Conservation (phyloP, 1,140 invertebrate species). For the Achatina immaculata region DNA sequence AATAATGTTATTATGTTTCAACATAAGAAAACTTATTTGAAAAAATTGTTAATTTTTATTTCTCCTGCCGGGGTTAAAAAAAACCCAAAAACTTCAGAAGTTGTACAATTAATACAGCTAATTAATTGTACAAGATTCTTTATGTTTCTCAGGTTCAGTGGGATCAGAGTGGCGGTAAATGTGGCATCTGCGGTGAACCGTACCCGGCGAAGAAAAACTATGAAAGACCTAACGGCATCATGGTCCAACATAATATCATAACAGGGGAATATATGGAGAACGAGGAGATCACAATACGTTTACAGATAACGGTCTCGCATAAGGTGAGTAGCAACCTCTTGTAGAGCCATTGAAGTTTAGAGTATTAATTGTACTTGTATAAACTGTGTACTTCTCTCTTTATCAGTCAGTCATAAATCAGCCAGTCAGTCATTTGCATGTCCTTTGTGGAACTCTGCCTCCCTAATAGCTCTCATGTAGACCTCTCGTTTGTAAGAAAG, state of each 20-base stretch:
- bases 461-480: no score
- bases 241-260: conserved; percentile 65
- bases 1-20: no score
- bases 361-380: not conserved
- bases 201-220: conserved; percentile 65
- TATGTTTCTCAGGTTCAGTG: conserved; percentile 65
- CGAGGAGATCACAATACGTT: conserved; percentile 47
- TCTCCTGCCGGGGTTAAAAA: no score
- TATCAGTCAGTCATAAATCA: not conserved
- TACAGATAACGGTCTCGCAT: conserved; percentile 63
- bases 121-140: no score
- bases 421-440: no score
- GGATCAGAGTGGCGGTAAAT: conserved; percentile 67
- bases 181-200: conserved; percentile 68
- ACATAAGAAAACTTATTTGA: no score
- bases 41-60: no score
- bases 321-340: conserved; percentile 18
- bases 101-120: no score
- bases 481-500: no score
- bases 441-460: no score
- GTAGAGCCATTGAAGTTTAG: not conserved
- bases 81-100: no score
- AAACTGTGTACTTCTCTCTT: not conserved
- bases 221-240: conserved; percentile 68
- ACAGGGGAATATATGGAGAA: conserved; percentile 63